Base-by-base conservation (phyloP, 2,113 vertebrate genomes). In the Grus americana region DNA sequence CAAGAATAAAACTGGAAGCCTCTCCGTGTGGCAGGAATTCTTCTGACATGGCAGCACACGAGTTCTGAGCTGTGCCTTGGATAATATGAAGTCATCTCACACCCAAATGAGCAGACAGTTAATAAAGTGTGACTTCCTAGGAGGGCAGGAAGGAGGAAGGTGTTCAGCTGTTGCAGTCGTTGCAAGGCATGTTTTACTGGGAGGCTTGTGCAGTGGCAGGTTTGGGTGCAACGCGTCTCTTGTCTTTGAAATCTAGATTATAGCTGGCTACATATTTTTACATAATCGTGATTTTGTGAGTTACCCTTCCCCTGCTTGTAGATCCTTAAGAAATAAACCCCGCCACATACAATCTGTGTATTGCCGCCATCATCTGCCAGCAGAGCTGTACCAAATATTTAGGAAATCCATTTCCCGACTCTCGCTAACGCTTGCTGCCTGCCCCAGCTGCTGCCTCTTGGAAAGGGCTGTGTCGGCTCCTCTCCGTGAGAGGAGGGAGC, bases 311-410 rank as follows among this genome's bases (percentile, higher is more conserved):
- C 54, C 73, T 32, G 94, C 93, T 61, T 21, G 18, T 47, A n/a
- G 62, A 91, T 32, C 81, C 80, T 13, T 18, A 24, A 65, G 93
- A 55, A 89, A 79, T 5, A 18, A 66, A 24, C 62, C 70, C 76
- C 50, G 6, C 4, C 34, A 0, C 42, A 1, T 10, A 1, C 86
- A 30, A 8, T 40, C 88, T 87, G 95, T 23, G 5, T 34, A 9
- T 21, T 12, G 87, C 96, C 66, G 75, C 93, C 93, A 92, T 95
- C 93, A 72, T 30, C 91, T 79, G 86, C 92, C 79, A 76, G 91
- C 91, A 88, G 50, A 91, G 80, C 94, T 58, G 19, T 52, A 92
- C 78, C 91, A 62, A 92, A 55, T 59, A 4, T 79, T 62, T 27
- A 79, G 94, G 84, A 91, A 80, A 94, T 61, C 74, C 91, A 80